Evolutionary conservation across 2,797 vertebrate species (phyloP).

Genomic region (Sebastes elongatus): DNA sequence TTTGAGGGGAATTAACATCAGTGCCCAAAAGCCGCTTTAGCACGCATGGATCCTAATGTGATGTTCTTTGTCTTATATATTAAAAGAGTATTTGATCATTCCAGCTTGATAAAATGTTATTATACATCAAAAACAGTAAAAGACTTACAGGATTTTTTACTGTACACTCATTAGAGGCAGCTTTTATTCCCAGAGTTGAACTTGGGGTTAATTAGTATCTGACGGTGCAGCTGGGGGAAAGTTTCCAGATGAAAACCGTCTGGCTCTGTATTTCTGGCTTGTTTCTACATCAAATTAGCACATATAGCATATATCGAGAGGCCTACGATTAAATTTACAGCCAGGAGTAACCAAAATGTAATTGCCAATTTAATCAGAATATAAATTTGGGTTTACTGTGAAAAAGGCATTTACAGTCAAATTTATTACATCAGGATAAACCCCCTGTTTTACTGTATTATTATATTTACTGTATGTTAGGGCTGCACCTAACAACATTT

Average conservation of each 20-base stretch:
- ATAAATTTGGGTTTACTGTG: neutral
- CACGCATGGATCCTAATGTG: neutral
- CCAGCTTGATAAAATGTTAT: neutral
- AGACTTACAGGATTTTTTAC: neutral
- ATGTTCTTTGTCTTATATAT: neutral
- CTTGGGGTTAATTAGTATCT: constrained; percentile 40
- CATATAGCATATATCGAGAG: neutral
- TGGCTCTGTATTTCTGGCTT: neutral
- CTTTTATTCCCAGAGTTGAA: constrained; percentile 20
- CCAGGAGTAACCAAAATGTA: neutral
- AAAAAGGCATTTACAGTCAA: neutral
- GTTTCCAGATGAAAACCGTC: neutral
- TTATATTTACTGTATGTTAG: neutral
- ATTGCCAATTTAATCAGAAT: neutral
- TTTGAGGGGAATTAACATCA: constrained; percentile 36
- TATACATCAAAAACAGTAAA: constrained; percentile 16
- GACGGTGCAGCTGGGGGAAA: neutral
- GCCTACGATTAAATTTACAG: neutral
- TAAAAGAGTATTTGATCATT: constrained; percentile 18
- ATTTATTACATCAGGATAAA: neutral
- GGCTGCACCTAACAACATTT: too few relatives aligned
- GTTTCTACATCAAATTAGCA: neutral
- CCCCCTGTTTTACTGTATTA: neutral
- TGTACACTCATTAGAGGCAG: constrained; percentile 10
- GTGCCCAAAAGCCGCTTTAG: constrained; percentile 14